phyloP scores from a whole-genome alignment of 2,797 vertebrate species.

The Propithecus deckenii region DNA sequence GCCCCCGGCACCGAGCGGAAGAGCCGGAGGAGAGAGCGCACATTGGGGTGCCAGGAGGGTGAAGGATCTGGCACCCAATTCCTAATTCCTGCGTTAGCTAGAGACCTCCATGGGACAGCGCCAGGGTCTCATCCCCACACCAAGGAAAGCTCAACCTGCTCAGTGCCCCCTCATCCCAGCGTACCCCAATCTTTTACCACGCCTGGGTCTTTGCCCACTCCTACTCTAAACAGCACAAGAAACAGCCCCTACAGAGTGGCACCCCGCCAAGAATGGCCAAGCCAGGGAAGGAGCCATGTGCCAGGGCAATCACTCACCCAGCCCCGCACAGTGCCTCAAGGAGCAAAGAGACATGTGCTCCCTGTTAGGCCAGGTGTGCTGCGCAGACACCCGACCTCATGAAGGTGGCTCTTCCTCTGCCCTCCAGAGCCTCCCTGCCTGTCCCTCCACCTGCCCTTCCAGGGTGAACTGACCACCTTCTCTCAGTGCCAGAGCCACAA shows the following conservation, averaged over 20 bases:
- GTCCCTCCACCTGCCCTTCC: background rate
- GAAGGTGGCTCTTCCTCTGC: background rate
- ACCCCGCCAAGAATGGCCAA: background rate
- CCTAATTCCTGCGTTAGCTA: background rate
- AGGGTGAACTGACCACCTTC: background rate
- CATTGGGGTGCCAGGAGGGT: accelerated
- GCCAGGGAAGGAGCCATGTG: background rate
- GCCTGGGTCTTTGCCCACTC: background rate
- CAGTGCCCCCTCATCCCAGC: background rate
- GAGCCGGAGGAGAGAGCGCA: background rate
- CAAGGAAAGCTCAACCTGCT: background rate
- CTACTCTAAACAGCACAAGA: too few species aligned
- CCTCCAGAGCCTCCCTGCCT: background rate
- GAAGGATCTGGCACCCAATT: background rate
- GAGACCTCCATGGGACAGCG: too few species aligned
- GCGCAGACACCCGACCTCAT: background rate
- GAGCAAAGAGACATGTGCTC: background rate
- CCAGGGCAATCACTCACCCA: background rate
- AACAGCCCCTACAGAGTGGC: background rate
- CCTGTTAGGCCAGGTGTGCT: background rate
- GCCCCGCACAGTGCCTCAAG: background rate
- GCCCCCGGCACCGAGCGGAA: background rate
- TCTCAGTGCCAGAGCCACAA: background rate
- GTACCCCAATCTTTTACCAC: background rate
- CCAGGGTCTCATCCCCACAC: background rate